phyloP scores from a whole-genome alignment of 2,888 invertebrate species.

The Frankliniella intonsa region DNA sequence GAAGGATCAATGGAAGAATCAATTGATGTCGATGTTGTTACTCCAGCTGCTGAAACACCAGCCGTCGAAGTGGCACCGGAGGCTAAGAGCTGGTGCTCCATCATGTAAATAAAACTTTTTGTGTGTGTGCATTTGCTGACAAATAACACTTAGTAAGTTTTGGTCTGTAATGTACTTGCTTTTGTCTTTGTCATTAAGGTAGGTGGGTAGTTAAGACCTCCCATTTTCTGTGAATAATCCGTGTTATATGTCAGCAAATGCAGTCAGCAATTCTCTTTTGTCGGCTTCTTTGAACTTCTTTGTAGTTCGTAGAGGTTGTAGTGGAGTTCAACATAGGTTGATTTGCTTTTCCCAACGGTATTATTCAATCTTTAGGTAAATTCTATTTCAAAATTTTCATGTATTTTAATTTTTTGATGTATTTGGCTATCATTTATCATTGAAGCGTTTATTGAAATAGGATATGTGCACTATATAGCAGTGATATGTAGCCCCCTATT shows the following conservation, averaged over 20 bases:
- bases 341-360: not conserved
- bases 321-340: not conserved
- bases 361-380: too few species aligned
- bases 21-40: not conserved
- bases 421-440: not conserved
- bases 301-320: not conserved
- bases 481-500: not conserved
- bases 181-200: not conserved
- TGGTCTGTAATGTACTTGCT: not conserved
- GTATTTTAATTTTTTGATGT: not conserved
- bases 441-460: not conserved
- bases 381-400: not conserved
- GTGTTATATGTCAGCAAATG: slow-evolving; percentile 18
- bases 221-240: not conserved
- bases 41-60: not conserved
- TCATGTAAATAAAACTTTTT: not conserved
- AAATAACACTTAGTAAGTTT: not conserved
- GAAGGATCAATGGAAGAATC: not conserved
- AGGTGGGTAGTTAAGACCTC: not conserved
- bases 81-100: not conserved
- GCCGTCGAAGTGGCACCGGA: not conserved
- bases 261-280: not conserved
- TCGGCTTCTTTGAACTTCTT: not conserved
- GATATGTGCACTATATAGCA: not conserved
- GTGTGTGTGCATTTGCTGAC: not conserved